Evolutionary conservation across 23 tunicate species (phyloP).

Genomic region (Oikopleura dioica): DNA sequence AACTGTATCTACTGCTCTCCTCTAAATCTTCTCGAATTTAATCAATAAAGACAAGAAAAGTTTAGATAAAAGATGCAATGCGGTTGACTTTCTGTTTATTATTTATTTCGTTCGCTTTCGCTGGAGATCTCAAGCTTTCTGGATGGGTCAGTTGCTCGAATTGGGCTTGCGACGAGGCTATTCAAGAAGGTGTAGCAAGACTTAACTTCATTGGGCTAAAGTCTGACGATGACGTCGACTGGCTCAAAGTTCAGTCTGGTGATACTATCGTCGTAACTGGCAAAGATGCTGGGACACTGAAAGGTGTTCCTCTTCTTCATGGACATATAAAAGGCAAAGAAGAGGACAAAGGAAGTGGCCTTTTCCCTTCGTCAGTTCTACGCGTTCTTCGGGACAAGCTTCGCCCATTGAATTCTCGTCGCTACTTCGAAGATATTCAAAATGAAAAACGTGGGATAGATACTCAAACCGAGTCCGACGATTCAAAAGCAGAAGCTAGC

Average conservation of each 20-base stretch:
- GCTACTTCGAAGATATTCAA: not conserved
- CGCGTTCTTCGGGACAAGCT: not conserved
- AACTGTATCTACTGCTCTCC: too few species aligned
- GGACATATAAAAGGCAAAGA: slow-evolving; percentile 5
- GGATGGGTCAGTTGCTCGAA: slow-evolving; percentile 3
- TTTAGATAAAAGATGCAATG: too few species aligned
- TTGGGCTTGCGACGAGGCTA: not conserved
- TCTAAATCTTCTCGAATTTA: too few species aligned
- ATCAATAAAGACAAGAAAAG: too few species aligned
- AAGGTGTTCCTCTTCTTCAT: not conserved
- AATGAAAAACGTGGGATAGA: not conserved
- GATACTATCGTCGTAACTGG: not conserved
- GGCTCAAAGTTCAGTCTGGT: not conserved
- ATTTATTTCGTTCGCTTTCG: not conserved
- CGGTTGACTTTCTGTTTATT: too few species aligned
- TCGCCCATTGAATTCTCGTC: not conserved
- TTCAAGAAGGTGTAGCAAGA: slow-evolving; percentile 5
- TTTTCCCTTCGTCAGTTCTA: not conserved
- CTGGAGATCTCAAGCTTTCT: not conserved
- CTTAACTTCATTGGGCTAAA: slow-evolving; percentile 4
- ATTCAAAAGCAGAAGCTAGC: too few species aligned
- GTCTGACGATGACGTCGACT: not conserved
- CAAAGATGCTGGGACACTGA: slow-evolving; percentile 4
- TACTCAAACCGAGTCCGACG: too few species aligned
- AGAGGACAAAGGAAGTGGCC: not conserved